Conservation (phyloP, 2,888 invertebrate genomes). For the Cordylochernes scorpioides region DNA sequence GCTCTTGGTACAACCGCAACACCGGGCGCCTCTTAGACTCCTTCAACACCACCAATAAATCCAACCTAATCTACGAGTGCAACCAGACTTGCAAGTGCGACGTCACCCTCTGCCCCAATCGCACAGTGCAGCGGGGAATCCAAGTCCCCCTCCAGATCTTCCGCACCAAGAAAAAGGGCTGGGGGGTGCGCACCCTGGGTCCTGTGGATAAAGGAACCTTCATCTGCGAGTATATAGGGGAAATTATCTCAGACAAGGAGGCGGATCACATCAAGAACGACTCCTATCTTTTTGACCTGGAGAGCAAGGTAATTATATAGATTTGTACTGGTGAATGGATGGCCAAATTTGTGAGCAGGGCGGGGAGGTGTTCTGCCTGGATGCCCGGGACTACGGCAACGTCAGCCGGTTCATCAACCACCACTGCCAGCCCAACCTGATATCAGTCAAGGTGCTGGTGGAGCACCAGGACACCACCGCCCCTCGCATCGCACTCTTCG, state of each 20-base stretch:
- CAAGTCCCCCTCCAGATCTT: conserved; percentile 43
- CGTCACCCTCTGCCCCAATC: too few species aligned
- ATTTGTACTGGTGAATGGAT: neutral
- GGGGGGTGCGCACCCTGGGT: conserved; percentile 49
- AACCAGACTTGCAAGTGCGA: too few species aligned
- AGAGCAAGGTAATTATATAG: conserved; percentile 32
- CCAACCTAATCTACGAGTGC: too few species aligned
- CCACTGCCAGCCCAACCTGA: conserved; percentile 58
- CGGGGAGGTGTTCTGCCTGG: conserved; percentile 5
- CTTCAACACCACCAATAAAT: too few species aligned
- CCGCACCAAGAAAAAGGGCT: conserved; percentile 40
- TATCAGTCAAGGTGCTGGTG: conserved; percentile 60
- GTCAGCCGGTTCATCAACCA: conserved; percentile 78
- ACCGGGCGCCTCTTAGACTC: too few species aligned
- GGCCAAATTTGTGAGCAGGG: conserved; percentile 2
- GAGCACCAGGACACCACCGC: conserved; percentile 60
- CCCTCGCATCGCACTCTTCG: conserved; percentile 66
- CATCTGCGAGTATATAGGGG: conserved; percentile 61
- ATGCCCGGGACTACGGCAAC: conserved; percentile 58
- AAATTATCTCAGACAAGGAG: conserved; percentile 50
- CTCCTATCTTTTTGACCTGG: conserved; percentile 68
- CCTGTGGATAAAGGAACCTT: conserved; percentile 46
- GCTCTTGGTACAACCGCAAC: too few species aligned
- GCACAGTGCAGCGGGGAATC: too few species aligned
- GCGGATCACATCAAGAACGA: conserved; percentile 60